Percentiles rank a stretch among this genome's conserved stretches.
Conservation (phyloP, 1,140 invertebrate species). For the Drosophila watanabei region DNA sequence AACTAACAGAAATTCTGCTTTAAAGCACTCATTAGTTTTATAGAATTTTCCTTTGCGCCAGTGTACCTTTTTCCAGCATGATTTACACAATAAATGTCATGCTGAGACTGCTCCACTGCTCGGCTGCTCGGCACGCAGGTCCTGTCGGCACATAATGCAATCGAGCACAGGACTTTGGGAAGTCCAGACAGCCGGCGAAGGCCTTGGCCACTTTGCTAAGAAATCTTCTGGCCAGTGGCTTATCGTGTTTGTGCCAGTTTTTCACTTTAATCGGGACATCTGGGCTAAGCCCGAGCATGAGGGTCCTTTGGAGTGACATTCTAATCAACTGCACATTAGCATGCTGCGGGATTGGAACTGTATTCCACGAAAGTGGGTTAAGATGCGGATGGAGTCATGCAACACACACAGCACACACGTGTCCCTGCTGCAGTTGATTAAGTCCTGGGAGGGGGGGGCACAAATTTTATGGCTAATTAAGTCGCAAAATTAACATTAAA, state of each 20-base stretch:
- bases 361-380: slow-evolving; percentile 34
- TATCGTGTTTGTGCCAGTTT: slow-evolving; percentile 65
- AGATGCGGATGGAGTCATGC: slow-evolving; percentile 42
- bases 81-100: slow-evolving; percentile 62
- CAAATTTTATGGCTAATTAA: slow-evolving; percentile 80
- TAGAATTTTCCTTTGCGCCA: background rate
- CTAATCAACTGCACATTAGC: slow-evolving; percentile 81
- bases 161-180: slow-evolving; percentile 11
- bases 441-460: slow-evolving; percentile 19
- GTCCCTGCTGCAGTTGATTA: slow-evolving; percentile 65
- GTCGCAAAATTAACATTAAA: slow-evolving; percentile 80
- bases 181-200: slow-evolving; percentile 29
- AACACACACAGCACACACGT: slow-evolving; percentile 5
- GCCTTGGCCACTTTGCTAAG: slow-evolving; percentile 45
- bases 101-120: slow-evolving; percentile 21
- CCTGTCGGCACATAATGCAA: slow-evolving; percentile 63
- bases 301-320: slow-evolving; percentile 70
- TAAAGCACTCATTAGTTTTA: background rate
- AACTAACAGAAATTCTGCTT: background rate
- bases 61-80: slow-evolving; percentile 22
- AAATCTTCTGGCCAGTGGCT: slow-evolving; percentile 42
- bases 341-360: slow-evolving; percentile 54
- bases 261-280: slow-evolving; percentile 40
- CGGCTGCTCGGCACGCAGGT: slow-evolving; percentile 43
- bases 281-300: slow-evolving; percentile 28